These are phyloP conservation scores for Rhynchomys soricoides DNA, from an alignment of 2,113 vertebrate species.

Conservation along the genomic window DNA sequence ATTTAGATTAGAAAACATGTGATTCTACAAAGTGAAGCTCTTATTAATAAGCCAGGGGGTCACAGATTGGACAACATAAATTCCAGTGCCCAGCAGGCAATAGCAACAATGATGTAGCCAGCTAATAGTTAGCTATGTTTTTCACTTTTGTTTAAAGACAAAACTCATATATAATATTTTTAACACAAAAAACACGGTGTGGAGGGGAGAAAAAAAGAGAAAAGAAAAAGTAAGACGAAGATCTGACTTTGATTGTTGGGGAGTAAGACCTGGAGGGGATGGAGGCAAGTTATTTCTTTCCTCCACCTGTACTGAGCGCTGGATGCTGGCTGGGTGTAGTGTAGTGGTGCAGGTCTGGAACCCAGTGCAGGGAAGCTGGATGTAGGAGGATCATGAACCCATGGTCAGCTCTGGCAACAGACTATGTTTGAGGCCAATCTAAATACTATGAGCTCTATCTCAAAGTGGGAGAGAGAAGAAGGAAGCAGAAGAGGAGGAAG, in stretches of 20 bases:
- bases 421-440: not conserved
- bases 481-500: no score
- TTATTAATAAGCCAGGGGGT: not conserved
- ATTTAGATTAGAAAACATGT: not conserved
- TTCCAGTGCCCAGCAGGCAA: not conserved
- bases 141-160: not conserved
- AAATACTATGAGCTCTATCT: not conserved
- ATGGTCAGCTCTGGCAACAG: no score
- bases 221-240: not conserved
- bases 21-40: not conserved
- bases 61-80: not conserved
- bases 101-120: rapidly evolving
- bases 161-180: not conserved
- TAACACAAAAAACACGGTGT: not conserved
- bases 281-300: not conserved
- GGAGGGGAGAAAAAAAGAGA: not conserved
- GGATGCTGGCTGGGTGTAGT: not conserved
- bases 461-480: not conserved
- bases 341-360: not conserved
- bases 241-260: no score
- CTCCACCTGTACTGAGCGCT: not conserved
- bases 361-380: not conserved
- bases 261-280: not conserved
- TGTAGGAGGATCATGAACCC: not conserved
- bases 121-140: not conserved